Base-by-base conservation (phyloP, 2,797 vertebrate species). In the Bryconaethiops microstoma region DNA sequence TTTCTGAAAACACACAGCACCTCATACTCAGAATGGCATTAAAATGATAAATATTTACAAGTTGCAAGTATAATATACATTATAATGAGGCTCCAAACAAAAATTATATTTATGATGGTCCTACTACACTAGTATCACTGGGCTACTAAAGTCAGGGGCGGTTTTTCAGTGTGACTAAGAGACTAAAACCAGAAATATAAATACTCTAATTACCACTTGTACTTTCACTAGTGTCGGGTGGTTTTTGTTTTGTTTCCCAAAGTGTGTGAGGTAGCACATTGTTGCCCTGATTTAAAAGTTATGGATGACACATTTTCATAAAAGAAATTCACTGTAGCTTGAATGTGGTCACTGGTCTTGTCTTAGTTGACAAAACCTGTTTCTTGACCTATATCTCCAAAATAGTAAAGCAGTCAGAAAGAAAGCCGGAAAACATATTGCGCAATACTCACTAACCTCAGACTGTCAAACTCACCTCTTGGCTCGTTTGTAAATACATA, bases 231-330 rank as follows among this genome's bases (percentile, higher is more conserved):
- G 7, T 67, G 50, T 10, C 23, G 0, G 42, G 12, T 59, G 29
- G 29, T 7, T 2, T 16, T 50, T 19, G 52, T 71, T 76, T 69
- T 71, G 13, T 25, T 45, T 74, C 79, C 62, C 10, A 5, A 69
- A 62, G 10, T 63, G 74, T 71, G n/a, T 57, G 80, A 81, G 80
- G 74, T 76, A 81, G 80, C 48, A 76, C 5, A 23, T 40, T 39
- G 54, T 70, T 75, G 14, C 52, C 78, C 79, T 76, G 64, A 52
- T 81, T 69, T 62, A 14, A 63, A 70, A 70, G 45, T 60, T 40
- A 70, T 29, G 13, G 63, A 67, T 60, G 54, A 60, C n/a, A 62
- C 42, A 52, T 59, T 50, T 21, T 67, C 39, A n/a, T 59, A 57
- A 39, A 42, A 60, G 7, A 25, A 14, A 35, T 52, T 52, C 10